Percentiles rank a stretch among this genome's conserved stretches.
These are phyloP conservation scores for Dasyurus viverrinus DNA, from an alignment of 2,113 vertebrate genomes.

Conservation along the genomic window DNA sequence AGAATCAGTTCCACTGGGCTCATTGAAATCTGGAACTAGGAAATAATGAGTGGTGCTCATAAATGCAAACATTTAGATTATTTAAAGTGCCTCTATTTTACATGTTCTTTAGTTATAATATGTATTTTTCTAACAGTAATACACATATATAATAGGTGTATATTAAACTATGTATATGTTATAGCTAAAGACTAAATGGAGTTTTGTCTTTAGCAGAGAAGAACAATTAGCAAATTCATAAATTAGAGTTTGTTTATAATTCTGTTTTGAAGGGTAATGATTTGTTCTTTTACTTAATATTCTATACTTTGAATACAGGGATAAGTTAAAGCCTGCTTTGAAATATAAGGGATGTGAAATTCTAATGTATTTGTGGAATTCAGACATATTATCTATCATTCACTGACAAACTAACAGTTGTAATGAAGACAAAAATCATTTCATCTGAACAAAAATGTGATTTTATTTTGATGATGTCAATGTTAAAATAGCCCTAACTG, in stretches of 20 bases:
- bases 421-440: conserved; percentile 42
- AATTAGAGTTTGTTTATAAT: conserved; percentile 15
- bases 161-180: conserved; percentile 77
- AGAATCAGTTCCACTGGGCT: conserved; percentile 73
- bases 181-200: conserved; percentile 63
- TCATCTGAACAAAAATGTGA: conserved; percentile 63
- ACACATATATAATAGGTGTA: conserved; percentile 76
- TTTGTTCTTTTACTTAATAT: conserved; percentile 34
- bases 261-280: conserved; percentile 13
- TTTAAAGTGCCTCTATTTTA: conserved; percentile 80
- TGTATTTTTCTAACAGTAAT: conserved; percentile 80
- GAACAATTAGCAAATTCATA: conserved; percentile 56
- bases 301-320: conserved; percentile 17
- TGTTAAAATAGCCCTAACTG: not conserved
- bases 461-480: conserved; percentile 32
- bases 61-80: conserved; percentile 79
- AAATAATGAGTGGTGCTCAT: conserved; percentile 74
- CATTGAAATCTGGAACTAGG: conserved; percentile 74
- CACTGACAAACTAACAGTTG: conserved; percentile 15
- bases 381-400: conserved; percentile 42
- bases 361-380: conserved; percentile 48
- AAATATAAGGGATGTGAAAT: conserved; percentile 58
- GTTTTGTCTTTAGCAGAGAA: conserved; percentile 79
- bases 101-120: conserved; percentile 80
- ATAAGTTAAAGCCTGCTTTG: conserved; percentile 7